A percentile compares a stretch with the other conserved stretches of the same genome.
These are phyloP conservation scores for Lacanobia wlatinum DNA, from an alignment of 2,888 invertebrate genomes.

Conservation along the genomic window DNA sequence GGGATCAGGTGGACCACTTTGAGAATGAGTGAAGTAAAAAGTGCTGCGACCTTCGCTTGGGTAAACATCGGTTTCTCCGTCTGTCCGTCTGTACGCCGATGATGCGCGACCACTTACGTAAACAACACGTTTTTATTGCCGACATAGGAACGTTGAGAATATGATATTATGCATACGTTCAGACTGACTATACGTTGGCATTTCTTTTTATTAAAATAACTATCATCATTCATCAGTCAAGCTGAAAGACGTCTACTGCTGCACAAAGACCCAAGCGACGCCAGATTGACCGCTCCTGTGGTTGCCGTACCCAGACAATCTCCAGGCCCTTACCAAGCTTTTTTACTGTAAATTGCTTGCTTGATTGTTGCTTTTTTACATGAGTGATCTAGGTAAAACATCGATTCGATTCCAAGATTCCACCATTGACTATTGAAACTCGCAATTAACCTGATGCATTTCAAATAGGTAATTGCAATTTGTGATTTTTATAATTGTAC, in stretches of 20 bases:
- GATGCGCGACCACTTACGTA: conserved; percentile 50
- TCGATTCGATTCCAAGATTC: background rate
- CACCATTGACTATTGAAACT: conserved; percentile 1
- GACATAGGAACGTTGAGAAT: conserved; percentile 15
- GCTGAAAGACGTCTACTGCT: too few relatives aligned
- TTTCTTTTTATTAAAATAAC: background rate
- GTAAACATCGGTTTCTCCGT: conserved; percentile 55
- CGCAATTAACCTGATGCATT: background rate
- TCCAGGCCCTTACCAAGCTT: background rate
- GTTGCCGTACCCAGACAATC: background rate
- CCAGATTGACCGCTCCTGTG: background rate
- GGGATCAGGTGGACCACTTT: background rate
- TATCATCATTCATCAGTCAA: too few relatives aligned
- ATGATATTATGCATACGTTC: conserved; percentile 3
- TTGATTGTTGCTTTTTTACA: too few relatives aligned
- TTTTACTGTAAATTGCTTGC: background rate
- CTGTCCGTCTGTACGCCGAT: conserved; percentile 11
- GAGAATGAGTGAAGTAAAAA: conserved; percentile 33
- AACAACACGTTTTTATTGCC: conserved; percentile 29
- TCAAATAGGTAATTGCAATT: background rate
- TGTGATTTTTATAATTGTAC: conserved; percentile 6
- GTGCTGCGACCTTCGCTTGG: conserved; percentile 52
- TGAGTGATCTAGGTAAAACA: too few relatives aligned
- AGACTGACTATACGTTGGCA: background rate
- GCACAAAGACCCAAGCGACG: background rate